These are phyloP conservation scores for Mormoops blainvillei DNA, from an alignment of 2,113 vertebrate genomes.

Conservation along the genomic window DNA sequence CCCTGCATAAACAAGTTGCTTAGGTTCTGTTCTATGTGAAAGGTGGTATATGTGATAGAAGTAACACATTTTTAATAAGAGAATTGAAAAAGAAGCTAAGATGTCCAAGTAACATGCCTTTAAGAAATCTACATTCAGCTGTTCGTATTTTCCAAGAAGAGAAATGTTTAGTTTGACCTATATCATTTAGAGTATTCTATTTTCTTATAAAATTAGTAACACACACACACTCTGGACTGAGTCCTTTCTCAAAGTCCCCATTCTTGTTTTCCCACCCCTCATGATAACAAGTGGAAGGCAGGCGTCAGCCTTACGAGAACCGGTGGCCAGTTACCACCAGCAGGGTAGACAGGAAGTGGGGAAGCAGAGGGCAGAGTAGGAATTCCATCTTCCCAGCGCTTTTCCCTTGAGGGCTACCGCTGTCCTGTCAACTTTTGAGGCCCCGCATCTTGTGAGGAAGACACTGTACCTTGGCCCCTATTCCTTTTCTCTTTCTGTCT, in stretches of 20 bases:
- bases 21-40: not conserved
- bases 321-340: not conserved
- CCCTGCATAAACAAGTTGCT: not conserved
- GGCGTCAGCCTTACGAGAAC: not conserved
- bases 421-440: not conserved
- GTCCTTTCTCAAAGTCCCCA: not conserved
- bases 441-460: not conserved
- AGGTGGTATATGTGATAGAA: not conserved
- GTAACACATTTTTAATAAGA: not conserved
- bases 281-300: not conserved
- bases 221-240: not conserved
- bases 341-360: too few species aligned
- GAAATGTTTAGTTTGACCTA: not conserved
- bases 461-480: not conserved
- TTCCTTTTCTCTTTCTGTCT: not conserved
- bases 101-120: not conserved
- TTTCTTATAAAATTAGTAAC: not conserved
- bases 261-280: not conserved
- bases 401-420: not conserved
- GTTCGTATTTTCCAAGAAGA: not conserved
- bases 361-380: too few species aligned
- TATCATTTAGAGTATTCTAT: not conserved
- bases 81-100: not conserved
- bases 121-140: not conserved
- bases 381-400: not conserved